Percentiles rank a stretch among this genome's conserved stretches.
phyloP scores from a whole-genome alignment of 2,797 vertebrate species.

The Rhabdophis nuchalis region DNA sequence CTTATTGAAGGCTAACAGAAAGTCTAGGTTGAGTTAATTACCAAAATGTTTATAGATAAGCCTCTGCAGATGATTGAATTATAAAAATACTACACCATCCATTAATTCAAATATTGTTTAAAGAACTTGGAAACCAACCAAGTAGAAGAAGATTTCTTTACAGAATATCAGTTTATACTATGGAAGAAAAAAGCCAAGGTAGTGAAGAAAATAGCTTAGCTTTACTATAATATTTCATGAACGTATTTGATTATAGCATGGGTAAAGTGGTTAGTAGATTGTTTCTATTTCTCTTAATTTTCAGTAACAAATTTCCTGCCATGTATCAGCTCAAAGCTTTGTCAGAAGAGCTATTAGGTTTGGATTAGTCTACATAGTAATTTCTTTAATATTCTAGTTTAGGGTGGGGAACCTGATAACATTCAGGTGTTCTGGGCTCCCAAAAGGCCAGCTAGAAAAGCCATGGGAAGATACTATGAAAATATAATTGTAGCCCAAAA shows the following conservation, averaged over 20 bases:
- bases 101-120: neutral
- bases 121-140: neutral
- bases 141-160: neutral
- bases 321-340: neutral
- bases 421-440: neutral
- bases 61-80: neutral
- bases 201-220: neutral
- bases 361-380: neutral
- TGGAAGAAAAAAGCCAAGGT: slow-evolving; percentile 9
- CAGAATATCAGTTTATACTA: neutral
- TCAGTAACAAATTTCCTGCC: neutral
- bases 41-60: neutral
- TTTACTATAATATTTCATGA: slow-evolving; percentile 20
- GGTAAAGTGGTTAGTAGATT: neutral
- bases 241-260: neutral
- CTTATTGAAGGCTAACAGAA: neutral
- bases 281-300: neutral
- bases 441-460: neutral
- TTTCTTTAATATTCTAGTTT: neutral
- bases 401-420: neutral
- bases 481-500: neutral
- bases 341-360: neutral
- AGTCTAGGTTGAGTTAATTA: neutral
- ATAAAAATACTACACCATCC: neutral
- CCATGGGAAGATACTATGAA: too few species aligned